Evolutionary conservation across 2,888 invertebrate genomes (phyloP).

Genomic region (Lottia gigantea): DNA sequence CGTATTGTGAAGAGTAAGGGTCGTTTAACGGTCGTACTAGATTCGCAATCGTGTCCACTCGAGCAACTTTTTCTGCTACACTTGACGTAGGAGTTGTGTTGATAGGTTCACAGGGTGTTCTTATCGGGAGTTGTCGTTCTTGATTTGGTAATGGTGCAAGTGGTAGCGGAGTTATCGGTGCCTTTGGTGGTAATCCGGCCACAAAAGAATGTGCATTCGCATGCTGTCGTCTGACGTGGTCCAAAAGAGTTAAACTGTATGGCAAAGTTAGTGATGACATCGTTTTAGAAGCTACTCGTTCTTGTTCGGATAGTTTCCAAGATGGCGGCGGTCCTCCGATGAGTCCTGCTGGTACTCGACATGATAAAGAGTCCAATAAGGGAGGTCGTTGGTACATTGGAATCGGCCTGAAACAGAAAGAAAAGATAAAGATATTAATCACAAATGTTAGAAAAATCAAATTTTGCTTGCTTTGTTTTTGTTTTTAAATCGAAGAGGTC

Average conservation of each 20-base stretch:
- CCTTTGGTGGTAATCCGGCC: constrained; percentile 10
- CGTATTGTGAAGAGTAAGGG: constrained; percentile 28
- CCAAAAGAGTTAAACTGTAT: constrained; percentile 18
- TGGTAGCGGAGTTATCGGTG: constrained; percentile 8
- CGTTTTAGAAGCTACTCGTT: constrained; percentile 5
- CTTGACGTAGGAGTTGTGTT: background rate
- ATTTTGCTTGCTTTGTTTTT: too few relatives aligned
- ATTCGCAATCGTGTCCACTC: constrained; percentile 20
- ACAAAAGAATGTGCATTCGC: constrained; percentile 12
- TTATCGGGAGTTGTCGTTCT: constrained; percentile 12
- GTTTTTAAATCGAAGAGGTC: too few relatives aligned
- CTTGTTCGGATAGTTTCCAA: constrained; percentile 12
- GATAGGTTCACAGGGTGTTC: background rate
- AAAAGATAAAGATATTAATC: background rate
- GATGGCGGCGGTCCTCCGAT: constrained; percentile 1
- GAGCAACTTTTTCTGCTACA: background rate
- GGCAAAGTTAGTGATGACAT: constrained; percentile 14
- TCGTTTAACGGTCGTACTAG: constrained; percentile 25
- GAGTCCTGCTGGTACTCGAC: constrained; percentile 13
- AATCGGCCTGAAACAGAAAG: constrained; percentile 44
- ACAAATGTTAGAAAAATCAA: background rate
- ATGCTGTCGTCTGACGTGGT: constrained; percentile 21
- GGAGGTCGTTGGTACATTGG: constrained; percentile 44
- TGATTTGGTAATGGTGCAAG: constrained; percentile 10
- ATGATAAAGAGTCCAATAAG: constrained; percentile 17